phyloP scores from a whole-genome alignment of 1,140 invertebrate species.

The Calephelis virginiensis region DNA sequence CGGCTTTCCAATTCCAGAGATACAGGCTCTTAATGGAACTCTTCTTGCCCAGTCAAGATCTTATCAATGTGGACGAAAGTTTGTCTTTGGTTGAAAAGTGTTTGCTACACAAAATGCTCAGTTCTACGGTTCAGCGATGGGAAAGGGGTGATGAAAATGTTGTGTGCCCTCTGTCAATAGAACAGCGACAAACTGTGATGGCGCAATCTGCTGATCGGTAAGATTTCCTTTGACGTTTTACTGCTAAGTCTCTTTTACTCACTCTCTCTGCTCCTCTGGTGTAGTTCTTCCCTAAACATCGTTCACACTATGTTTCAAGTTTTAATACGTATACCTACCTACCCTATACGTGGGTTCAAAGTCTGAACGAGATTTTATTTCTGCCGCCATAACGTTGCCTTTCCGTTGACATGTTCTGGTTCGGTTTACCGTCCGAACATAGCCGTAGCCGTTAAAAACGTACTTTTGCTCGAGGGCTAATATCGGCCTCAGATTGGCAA shows the following conservation, averaged over 20 bases:
- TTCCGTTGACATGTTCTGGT: too few species aligned
- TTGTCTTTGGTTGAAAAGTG: conserved; percentile 78
- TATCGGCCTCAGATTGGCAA: too few species aligned
- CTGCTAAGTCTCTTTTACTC: background rate
- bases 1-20: conserved; percentile 80
- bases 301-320: too few species aligned
- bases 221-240: conserved; percentile 8
- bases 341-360: too few species aligned
- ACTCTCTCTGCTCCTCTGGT: too few species aligned
- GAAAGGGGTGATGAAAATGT: conserved; percentile 74
- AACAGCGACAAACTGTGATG: conserved; percentile 45
- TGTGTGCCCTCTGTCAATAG: conserved; percentile 67
- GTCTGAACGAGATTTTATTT: too few species aligned
- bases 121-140: conserved; percentile 78
- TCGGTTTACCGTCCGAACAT: too few species aligned
- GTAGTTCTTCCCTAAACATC: too few species aligned
- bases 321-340: too few species aligned
- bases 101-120: conserved; percentile 80
- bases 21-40: conserved; percentile 80
- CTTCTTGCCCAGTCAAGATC: conserved; percentile 77
- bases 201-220: conserved; percentile 48
- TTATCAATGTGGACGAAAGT: conserved; percentile 64
- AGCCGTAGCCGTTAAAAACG: too few species aligned
- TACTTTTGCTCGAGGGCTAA: too few species aligned
- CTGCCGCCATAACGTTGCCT: too few species aligned